phyloP scores from a whole-genome alignment of 2,888 invertebrate genomes.

The Gnatocerus cornutus region DNA sequence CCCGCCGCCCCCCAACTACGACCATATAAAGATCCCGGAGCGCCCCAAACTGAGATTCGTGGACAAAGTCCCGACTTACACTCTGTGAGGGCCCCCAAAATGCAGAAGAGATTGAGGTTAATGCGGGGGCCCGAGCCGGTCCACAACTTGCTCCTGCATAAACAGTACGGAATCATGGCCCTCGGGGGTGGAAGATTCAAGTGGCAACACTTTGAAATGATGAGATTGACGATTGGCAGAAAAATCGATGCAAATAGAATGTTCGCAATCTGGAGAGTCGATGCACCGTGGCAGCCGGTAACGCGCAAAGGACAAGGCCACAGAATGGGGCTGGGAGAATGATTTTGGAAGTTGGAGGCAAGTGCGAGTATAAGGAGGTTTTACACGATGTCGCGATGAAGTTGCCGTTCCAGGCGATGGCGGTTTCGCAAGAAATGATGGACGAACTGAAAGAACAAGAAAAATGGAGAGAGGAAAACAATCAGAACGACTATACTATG shows the following conservation, averaged over 20 bases:
- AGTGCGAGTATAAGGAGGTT: slow-evolving; percentile 87
- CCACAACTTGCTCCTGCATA: slow-evolving; percentile 89
- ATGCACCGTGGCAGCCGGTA: slow-evolving; percentile 96
- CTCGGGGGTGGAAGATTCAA: slow-evolving; percentile 86
- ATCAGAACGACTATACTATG: slow-evolving; percentile 89
- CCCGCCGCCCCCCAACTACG: slow-evolving; percentile 79
- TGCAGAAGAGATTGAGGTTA: slow-evolving; percentile 86
- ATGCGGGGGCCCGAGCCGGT: slow-evolving; percentile 94
- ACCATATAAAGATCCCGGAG: slow-evolving; percentile 82
- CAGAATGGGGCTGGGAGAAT: slow-evolving; percentile 92
- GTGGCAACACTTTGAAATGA: slow-evolving; percentile 90
- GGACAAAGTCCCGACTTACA: slow-evolving; percentile 83
- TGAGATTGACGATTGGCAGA: slow-evolving; percentile 84
- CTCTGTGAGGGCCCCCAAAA: slow-evolving; percentile 83
- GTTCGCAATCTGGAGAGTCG: slow-evolving; percentile 97
- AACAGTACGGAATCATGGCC: slow-evolving; percentile 95
- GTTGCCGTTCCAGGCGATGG: slow-evolving; percentile 91
- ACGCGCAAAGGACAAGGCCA: slow-evolving; percentile 93
- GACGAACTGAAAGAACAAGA: slow-evolving; percentile 76
- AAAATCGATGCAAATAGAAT: slow-evolving; percentile 85
- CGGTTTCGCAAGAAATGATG: slow-evolving; percentile 86
- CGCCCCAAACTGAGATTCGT: slow-evolving; percentile 80
- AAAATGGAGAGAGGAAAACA: slow-evolving; percentile 78
- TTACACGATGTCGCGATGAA: slow-evolving; percentile 83
- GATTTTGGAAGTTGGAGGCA: slow-evolving; percentile 94